A percentile compares a stretch with the other conserved stretches of the same genome.
phyloP scores from a whole-genome alignment of 2,888 invertebrate species.

The Lapara coniferarum region DNA sequence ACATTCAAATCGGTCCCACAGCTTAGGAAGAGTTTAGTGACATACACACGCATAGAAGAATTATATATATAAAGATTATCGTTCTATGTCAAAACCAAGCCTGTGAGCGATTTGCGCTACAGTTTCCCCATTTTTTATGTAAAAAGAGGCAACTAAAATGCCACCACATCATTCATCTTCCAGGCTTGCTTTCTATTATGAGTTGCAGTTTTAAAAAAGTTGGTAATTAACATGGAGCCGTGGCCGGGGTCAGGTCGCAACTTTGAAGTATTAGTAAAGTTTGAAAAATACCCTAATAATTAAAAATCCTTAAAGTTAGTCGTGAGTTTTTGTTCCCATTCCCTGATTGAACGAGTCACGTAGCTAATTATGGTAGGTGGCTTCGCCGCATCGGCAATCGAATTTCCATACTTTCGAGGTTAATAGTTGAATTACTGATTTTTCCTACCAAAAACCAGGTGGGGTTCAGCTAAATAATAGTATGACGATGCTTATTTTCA shows the following conservation, averaged over 20 bases:
- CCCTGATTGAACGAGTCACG: slow-evolving; percentile 52
- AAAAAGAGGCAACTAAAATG: slow-evolving; percentile 51
- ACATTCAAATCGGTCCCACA: no score
- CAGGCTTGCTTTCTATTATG: slow-evolving; percentile 79
- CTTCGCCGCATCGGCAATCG: slow-evolving; percentile 21
- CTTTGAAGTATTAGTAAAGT: slow-evolving; percentile 75
- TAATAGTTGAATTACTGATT: slow-evolving; percentile 22
- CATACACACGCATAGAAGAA: no score
- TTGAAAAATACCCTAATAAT: slow-evolving; percentile 75
- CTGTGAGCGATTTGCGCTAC: slow-evolving; percentile 44
- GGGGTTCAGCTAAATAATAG: neutral
- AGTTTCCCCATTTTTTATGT: slow-evolving; percentile 48
- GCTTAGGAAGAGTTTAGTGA: no score
- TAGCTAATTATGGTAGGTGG: slow-evolving; percentile 32
- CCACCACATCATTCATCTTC: slow-evolving; percentile 81
- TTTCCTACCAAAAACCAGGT: neutral
- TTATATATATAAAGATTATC: no score
- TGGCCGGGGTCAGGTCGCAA: slow-evolving; percentile 68
- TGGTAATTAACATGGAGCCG: slow-evolving; percentile 78
- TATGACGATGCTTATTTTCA: slow-evolving; percentile 10
- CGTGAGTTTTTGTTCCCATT: slow-evolving; percentile 52
- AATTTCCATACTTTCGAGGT: slow-evolving; percentile 25
- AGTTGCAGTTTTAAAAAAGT: slow-evolving; percentile 81
- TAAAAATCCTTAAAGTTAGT: slow-evolving; percentile 62
- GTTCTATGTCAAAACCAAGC: slow-evolving; percentile 54